Percentiles rank a stretch among this genome's conserved stretches.
phyloP scores from a whole-genome alignment of 2,113 vertebrate genomes.

The Pteropus alecto region DNA sequence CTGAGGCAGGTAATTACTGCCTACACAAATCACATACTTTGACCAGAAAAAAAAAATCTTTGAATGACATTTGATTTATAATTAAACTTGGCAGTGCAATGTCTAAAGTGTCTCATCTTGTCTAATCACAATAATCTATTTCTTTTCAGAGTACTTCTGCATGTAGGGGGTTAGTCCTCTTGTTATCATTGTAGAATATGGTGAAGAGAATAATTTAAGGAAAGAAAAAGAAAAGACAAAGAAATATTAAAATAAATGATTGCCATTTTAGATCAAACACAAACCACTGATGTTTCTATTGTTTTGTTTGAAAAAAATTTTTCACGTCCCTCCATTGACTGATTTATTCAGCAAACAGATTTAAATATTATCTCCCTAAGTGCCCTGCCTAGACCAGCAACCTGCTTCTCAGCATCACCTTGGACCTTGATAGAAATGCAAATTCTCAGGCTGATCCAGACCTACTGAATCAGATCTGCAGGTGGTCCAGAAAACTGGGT shows the following conservation, averaged over 20 bases:
- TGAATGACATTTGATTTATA: slow-evolving; percentile 50
- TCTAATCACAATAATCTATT: slow-evolving; percentile 20
- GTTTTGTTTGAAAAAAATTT: not conserved
- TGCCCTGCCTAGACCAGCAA: not conserved
- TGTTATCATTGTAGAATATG: not conserved
- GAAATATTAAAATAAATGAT: not conserved
- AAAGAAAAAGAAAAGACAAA: not conserved
- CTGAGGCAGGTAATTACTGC: slow-evolving; percentile 2
- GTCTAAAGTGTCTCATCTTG: not conserved
- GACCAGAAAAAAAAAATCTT: not conserved
- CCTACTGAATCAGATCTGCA: not conserved
- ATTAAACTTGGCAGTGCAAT: not conserved
- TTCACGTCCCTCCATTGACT: not conserved
- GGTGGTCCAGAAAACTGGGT: not conserved
- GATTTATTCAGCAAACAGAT: not conserved
- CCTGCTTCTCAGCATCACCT: not conserved
- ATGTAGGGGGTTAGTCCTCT: not conserved
- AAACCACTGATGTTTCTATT: not conserved
- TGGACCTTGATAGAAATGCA: not conserved
- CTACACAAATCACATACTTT: slow-evolving; percentile 52
- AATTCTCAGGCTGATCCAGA: not conserved
- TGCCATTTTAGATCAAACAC: not conserved
- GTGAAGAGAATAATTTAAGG: not conserved
- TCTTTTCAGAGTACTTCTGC: not conserved
- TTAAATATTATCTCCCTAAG: not conserved